Percentiles rank a stretch among this genome's conserved stretches.
Conservation (phyloP, 2,888 invertebrate genomes). For the Bibio marci region DNA sequence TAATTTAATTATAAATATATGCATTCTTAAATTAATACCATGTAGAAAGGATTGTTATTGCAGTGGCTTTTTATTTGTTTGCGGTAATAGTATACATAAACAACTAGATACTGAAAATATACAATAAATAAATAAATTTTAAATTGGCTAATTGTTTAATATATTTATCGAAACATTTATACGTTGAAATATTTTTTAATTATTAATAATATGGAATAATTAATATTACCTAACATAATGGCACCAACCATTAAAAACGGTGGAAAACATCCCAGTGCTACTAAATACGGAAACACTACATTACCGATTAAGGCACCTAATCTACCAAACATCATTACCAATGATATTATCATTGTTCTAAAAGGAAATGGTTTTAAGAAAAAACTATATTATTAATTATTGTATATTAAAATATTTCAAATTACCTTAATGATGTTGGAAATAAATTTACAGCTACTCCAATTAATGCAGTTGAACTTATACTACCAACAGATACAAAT, state of each 20-base stretch:
- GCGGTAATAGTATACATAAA: slow-evolving; percentile 17
- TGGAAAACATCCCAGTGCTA: slow-evolving; percentile 49
- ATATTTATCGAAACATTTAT: background rate
- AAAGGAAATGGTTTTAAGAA: background rate
- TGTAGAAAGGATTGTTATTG: too few relatives aligned
- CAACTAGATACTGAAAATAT: slow-evolving; percentile 15
- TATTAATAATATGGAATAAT: background rate
- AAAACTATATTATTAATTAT: background rate
- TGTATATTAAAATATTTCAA: too few relatives aligned
- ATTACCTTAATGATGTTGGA: slow-evolving; percentile 44
- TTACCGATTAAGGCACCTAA: slow-evolving; percentile 54
- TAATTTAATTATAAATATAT: too few relatives aligned
- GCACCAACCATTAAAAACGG: slow-evolving; percentile 51
- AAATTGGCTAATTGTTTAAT: background rate
- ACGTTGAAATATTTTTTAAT: background rate
- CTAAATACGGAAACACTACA: slow-evolving; percentile 48
- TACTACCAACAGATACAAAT: slow-evolving; percentile 34
- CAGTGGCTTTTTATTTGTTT: slow-evolving; percentile 4
- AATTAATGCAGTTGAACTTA: slow-evolving; percentile 40
- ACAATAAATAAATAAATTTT: too few relatives aligned
- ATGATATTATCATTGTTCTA: slow-evolving; percentile 55
- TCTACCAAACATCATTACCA: slow-evolving; percentile 53
- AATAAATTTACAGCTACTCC: slow-evolving; percentile 46
- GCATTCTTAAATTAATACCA: too few relatives aligned
- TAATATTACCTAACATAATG: slow-evolving; percentile 39